Conservation (phyloP, 2,888 invertebrate genomes). For the Oscheius sp. region DNA sequence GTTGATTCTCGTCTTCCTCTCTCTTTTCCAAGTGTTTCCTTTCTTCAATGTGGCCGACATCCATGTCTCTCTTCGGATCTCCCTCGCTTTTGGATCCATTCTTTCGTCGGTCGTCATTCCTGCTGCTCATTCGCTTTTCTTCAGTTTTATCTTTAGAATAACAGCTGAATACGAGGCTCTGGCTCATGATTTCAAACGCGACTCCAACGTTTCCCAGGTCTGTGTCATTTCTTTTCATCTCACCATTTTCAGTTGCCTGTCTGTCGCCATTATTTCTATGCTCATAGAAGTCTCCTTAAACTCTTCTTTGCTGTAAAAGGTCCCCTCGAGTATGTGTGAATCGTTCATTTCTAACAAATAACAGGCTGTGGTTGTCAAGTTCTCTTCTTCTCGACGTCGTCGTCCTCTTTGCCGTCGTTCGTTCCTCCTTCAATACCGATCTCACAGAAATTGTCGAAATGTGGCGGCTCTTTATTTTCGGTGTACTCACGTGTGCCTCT, state of each 20-base stretch:
- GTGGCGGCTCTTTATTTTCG: constrained; percentile 15
- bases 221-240: background rate
- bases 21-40: background rate
- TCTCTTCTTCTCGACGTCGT: background rate
- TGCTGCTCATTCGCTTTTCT: constrained; percentile 11
- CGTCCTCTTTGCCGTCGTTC: background rate
- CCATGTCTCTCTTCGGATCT: constrained; percentile 11
- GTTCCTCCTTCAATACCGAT: background rate
- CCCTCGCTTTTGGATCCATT: background rate
- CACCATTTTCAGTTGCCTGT: constrained; percentile 8
- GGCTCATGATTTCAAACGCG: constrained; percentile 15
- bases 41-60: background rate
- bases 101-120: constrained; percentile 27
- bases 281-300: constrained; percentile 7
- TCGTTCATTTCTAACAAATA: background rate
- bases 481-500: background rate
- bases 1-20: constrained; percentile 7
- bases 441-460: constrained; percentile 1
- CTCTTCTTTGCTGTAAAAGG: background rate
- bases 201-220: constrained; percentile 20
- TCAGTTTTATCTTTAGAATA: constrained; percentile 16
- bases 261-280: constrained; percentile 28
- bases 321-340: background rate
- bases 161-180: constrained; percentile 7
- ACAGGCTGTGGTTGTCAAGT: constrained; percentile 22